Evolutionary conservation across 2,797 vertebrate genomes (phyloP).

Genomic region (Calcarius lapponicus): DNA sequence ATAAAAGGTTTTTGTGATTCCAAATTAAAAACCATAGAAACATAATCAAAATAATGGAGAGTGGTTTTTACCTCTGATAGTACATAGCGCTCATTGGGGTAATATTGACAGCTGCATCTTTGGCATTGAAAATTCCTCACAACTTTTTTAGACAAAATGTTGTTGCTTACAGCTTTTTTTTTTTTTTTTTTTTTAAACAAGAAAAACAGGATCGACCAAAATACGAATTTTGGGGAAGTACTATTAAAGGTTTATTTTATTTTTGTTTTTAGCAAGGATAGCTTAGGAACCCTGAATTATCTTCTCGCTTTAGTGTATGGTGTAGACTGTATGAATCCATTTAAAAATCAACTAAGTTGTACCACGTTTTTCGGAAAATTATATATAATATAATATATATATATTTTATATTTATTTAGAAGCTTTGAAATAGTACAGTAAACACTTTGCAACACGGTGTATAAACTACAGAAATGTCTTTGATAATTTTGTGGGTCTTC

Average conservation of each 20-base stretch:
- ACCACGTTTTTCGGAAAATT: constrained; percentile 90
- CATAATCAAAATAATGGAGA: constrained; percentile 76
- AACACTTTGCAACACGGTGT: constrained; percentile 98
- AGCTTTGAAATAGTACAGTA: constrained; percentile 99
- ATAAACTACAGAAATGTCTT: constrained; percentile 96
- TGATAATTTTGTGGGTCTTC: constrained; percentile 84
- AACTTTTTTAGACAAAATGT: constrained; percentile 78
- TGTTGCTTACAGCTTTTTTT: constrained; percentile 74
- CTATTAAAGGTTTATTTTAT: constrained; percentile 69
- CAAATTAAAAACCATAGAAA: constrained; percentile 83
- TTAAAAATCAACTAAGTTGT: constrained; percentile 85
- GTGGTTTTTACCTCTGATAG: constrained; percentile 75
- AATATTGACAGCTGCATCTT: constrained; percentile 81
- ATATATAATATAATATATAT: constrained; percentile 91
- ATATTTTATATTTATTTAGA: constrained; percentile 98
- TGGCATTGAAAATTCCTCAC: constrained; percentile 84
- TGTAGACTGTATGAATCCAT: constrained; percentile 78
- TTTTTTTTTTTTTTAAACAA: constrained; percentile 48
- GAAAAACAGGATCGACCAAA: constrained; percentile 74
- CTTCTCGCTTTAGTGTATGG: constrained; percentile 74
- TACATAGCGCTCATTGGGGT: constrained; percentile 74
- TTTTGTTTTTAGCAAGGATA: constrained; percentile 73
- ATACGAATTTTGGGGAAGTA: constrained; percentile 73
- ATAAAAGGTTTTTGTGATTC: constrained; percentile 77
- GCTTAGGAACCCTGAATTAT: constrained; percentile 82